Percentiles rank a stretch among this genome's conserved stretches.
phyloP scores from a whole-genome alignment of 2,888 invertebrate genomes.

The Chaetoderma sp. region DNA sequence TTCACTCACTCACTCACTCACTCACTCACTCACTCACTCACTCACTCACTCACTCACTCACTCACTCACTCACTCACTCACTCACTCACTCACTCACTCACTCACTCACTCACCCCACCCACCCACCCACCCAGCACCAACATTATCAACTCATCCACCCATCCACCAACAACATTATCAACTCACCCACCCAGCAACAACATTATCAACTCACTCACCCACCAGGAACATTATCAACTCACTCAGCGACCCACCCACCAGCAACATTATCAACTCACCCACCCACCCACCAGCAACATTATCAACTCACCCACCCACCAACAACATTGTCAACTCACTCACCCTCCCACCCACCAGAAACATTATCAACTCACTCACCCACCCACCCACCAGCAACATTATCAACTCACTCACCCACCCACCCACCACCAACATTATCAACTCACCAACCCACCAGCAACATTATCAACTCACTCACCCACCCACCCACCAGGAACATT shows the following conservation, averaged over 20 bases:
- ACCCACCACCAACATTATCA: too few species aligned
- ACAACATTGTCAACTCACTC: too few species aligned
- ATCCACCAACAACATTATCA: background rate
- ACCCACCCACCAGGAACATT: too few species aligned
- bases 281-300: too few species aligned
- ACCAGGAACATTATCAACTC: background rate
- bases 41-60: conserved; percentile 13
- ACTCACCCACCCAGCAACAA: background rate
- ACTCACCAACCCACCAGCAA: too few species aligned
- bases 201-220: background rate
- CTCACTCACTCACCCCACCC: background rate
- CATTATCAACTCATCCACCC: background rate
- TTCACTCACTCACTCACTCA: conserved; percentile 12
- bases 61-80: background rate
- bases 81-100: conserved; percentile 2
- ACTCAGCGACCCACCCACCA: background rate
- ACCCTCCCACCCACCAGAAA: too few species aligned
- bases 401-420: too few species aligned
- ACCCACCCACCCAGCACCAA: background rate
- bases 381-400: too few species aligned
- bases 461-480: too few species aligned
- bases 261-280: too few species aligned
- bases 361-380: too few species aligned
- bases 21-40: conserved; percentile 10
- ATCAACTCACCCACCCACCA: background rate